These are phyloP conservation scores for Slavum lentiscoides DNA, from an alignment of 2,888 invertebrate species.

Conservation along the genomic window DNA sequence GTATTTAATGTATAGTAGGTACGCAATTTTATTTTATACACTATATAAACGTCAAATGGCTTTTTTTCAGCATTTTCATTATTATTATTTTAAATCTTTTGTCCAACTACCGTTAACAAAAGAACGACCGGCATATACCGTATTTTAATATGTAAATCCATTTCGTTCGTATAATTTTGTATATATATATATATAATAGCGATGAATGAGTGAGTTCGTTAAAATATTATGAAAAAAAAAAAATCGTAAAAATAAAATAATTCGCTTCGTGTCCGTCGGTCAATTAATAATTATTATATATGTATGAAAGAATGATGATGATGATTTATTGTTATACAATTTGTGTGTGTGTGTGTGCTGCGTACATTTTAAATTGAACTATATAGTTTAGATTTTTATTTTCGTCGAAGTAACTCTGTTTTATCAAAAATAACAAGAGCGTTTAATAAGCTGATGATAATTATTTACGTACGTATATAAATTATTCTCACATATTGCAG, in stretches of 20 bases:
- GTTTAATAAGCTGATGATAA: slow-evolving; percentile 18
- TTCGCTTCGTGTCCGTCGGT: neutral
- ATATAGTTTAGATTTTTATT: neutral
- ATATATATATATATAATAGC: neutral
- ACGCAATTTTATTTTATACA: slow-evolving; percentile 9
- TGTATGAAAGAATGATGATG: too few species aligned
- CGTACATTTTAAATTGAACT: neutral
- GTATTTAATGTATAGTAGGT: neutral
- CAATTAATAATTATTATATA: neutral
- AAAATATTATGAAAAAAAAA: neutral
- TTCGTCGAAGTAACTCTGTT: neutral
- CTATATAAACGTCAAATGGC: neutral
- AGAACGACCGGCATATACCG: neutral
- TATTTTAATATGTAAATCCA: neutral
- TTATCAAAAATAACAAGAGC: neutral
- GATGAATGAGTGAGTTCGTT: neutral
- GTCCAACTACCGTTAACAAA: neutral
- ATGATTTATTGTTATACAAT: neutral
- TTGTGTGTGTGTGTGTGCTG: neutral
- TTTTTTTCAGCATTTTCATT: too few species aligned
- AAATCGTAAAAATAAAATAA: slow-evolving; percentile 10
- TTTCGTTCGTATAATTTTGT: neutral
- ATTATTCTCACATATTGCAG: neutral
- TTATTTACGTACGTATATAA: neutral
- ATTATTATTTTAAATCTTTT: neutral